Evolutionary conservation across 2,113 vertebrate genomes (phyloP).

Genomic region (Gnathonemus echidnorhynchus): DNA sequence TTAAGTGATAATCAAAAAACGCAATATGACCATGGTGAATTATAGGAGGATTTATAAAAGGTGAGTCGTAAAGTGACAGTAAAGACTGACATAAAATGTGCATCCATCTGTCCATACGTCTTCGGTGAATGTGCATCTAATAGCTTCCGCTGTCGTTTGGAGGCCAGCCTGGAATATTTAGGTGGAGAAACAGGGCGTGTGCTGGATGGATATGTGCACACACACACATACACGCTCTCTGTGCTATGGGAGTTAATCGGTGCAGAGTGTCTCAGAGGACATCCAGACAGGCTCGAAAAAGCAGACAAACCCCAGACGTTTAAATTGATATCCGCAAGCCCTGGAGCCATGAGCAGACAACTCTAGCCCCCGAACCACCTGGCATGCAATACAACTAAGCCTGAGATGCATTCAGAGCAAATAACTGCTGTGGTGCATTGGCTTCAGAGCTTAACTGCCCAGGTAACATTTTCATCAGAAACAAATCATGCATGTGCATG

Average conservation of each 20-base stretch:
- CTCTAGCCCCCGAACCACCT: not conserved
- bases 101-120: not conserved
- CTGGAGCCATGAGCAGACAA: not conserved
- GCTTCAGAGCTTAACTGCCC: not conserved
- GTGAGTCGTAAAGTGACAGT: not conserved
- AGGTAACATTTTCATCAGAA: not conserved
- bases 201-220: not conserved
- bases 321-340: not conserved
- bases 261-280: not conserved
- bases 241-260: not conserved
- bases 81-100: not conserved
- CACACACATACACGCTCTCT: not conserved
- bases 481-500: not conserved
- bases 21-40: not conserved
- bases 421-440: not conserved
- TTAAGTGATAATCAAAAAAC: not conserved
- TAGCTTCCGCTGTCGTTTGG: not conserved
- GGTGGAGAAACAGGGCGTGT: not conserved
- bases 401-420: no score
- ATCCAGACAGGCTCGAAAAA: not conserved
- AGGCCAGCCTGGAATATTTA: not conserved
- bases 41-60: not conserved
- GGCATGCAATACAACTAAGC: not conserved
- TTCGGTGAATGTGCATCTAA: not conserved
- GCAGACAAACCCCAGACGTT: not conserved